Percentiles rank a stretch among this genome's conserved stretches.
phyloP scores from a whole-genome alignment of 2,888 invertebrate species.

The Agonopterix subpropinquella region DNA sequence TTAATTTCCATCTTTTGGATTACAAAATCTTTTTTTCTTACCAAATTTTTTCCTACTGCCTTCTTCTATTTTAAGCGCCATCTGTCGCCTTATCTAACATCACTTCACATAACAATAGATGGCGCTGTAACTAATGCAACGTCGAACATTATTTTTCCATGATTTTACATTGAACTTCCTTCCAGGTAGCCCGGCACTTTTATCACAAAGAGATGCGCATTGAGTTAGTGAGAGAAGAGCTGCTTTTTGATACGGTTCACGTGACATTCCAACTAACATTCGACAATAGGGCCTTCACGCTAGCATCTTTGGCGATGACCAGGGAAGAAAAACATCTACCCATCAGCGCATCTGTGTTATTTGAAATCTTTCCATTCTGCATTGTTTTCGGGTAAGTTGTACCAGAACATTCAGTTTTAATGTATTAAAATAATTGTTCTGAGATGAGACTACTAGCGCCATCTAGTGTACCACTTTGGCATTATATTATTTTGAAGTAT shows the following conservation, averaged over 20 bases:
- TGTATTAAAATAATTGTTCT: background rate
- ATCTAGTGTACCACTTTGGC: too few species aligned
- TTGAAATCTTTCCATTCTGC: slow-evolving; percentile 98
- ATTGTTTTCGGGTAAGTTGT: slow-evolving; percentile 93
- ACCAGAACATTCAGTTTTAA: background rate
- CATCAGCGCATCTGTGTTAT: slow-evolving; percentile 91
- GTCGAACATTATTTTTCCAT: background rate
- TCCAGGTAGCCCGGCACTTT: slow-evolving; percentile 90
- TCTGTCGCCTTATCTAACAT: background rate
- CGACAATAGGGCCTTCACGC: slow-evolving; percentile 93
- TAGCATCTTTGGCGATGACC: slow-evolving; percentile 89
- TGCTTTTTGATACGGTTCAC: slow-evolving; percentile 92
- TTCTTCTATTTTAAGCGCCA: background rate
- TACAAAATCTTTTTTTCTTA: too few species aligned
- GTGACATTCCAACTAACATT: slow-evolving; percentile 96
- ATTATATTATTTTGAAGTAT: too few species aligned
- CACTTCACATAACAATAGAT: slow-evolving; percentile 5
- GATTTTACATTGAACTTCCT: slow-evolving; percentile 7
- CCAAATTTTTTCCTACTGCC: too few species aligned
- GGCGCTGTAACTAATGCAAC: slow-evolving; percentile 5
- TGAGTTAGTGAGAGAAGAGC: slow-evolving; percentile 90
- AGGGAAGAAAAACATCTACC: slow-evolving; percentile 92
- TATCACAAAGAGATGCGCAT: slow-evolving; percentile 97
- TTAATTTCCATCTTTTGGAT: too few species aligned
- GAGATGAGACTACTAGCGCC: too few species aligned